A percentile compares a stretch with the other conserved stretches of the same genome.
These are phyloP conservation scores for Spermophilus dauricus DNA, from an alignment of 2,113 vertebrate species.

Conservation along the genomic window DNA sequence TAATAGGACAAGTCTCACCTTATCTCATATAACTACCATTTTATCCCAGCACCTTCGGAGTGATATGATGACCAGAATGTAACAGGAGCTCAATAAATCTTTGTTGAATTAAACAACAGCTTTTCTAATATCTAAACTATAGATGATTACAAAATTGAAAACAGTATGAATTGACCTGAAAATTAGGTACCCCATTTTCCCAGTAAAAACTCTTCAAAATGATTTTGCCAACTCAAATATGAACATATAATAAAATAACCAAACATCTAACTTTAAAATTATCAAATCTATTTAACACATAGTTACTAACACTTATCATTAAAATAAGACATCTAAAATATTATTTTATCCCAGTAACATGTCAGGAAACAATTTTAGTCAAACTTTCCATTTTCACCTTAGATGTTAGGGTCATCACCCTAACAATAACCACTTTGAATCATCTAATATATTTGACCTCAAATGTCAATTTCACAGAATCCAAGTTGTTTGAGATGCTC, in stretches of 20 bases:
- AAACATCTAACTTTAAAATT: slow-evolving; percentile 50
- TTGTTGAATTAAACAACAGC: slow-evolving; percentile 8
- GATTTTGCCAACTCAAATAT: slow-evolving; percentile 31
- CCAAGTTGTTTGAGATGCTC: slow-evolving; percentile 16
- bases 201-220: slow-evolving; percentile 20
- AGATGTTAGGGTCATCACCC: neutral
- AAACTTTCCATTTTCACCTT: slow-evolving; percentile 22
- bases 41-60: neutral
- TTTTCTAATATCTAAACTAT: slow-evolving; percentile 21
- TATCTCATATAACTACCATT: neutral
- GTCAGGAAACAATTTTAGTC: slow-evolving; percentile 44
- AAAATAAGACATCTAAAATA: slow-evolving; percentile 8
- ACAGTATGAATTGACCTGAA: slow-evolving; percentile 37
- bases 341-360: slow-evolving; percentile 16
- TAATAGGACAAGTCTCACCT: neutral
- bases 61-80: neutral
- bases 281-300: neutral
- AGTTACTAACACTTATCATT: slow-evolving; percentile 42
- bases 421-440: slow-evolving; percentile 3
- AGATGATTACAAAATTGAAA: neutral
- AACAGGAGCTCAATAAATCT: neutral
- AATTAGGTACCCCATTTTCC: neutral
- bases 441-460: neutral
- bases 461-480: slow-evolving; percentile 7
- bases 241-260: slow-evolving; percentile 18